These are phyloP conservation scores for Strix uralensis DNA, from an alignment of 2,113 vertebrate genomes.

Conservation along the genomic window DNA sequence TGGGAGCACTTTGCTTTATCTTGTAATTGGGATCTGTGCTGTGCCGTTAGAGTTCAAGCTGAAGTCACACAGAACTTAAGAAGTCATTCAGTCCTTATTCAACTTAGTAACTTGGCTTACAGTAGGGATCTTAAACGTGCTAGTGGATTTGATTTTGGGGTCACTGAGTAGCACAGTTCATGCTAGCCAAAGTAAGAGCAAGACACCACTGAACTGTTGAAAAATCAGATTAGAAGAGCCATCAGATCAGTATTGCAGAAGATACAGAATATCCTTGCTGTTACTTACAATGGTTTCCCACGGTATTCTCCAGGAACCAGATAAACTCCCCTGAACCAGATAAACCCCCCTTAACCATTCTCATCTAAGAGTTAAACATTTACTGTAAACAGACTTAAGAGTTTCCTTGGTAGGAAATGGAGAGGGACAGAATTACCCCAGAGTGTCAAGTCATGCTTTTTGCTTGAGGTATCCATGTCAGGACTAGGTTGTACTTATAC, in stretches of 20 bases:
- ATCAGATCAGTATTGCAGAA: not conserved
- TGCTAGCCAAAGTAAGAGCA: not conserved
- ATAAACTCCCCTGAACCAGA: not conserved
- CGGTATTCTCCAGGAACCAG: not conserved
- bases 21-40: not conserved
- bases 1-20: not conserved
- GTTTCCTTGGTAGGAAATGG: not conserved
- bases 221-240: not conserved
- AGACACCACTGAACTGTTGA: not conserved
- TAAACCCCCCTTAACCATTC: not conserved
- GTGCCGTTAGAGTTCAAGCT: not conserved
- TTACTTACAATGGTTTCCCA: not conserved
- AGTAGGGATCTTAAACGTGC: not conserved
- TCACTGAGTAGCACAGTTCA: not conserved
- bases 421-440: not conserved
- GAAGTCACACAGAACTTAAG: not conserved
- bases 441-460: not conserved
- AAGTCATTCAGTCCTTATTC: not conserved
- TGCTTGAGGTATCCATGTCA: not conserved
- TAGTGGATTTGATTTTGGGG: not conserved
- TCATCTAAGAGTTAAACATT: not conserved
- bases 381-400: not conserved
- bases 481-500: not conserved
- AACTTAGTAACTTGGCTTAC: not conserved
- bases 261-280: not conserved